Conservation (phyloP, 2,113 vertebrate genomes). For the Bagarius yarrelli region DNA sequence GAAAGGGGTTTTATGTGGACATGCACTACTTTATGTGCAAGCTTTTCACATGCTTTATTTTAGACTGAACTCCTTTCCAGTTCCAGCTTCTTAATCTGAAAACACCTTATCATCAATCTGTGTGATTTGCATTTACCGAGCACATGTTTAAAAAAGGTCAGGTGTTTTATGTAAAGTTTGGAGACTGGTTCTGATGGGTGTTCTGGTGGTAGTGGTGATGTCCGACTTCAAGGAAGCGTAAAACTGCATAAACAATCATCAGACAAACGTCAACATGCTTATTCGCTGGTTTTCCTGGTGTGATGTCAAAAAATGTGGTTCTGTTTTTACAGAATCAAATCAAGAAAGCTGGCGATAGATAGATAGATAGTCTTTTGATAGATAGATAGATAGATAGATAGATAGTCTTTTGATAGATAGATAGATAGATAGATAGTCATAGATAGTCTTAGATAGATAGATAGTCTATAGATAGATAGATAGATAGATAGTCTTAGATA, state of each 20-base stretch:
- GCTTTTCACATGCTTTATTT: not conserved
- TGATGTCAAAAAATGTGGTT: not conserved
- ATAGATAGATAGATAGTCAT: no score
- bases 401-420: no score
- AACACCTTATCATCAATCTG: not conserved
- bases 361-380: no score
- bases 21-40: no score
- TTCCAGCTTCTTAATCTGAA: not conserved
- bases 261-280: slow-evolving; percentile 3
- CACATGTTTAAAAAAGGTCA: not conserved
- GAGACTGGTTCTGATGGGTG: not conserved
- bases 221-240: not conserved
- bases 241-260: not conserved
- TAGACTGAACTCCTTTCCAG: not conserved
- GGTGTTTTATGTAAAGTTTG: not conserved
- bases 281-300: not conserved
- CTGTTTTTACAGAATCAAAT: not conserved
- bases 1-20: no score
- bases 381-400: no score
- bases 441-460: no score
- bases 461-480: no score
- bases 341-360: no score
- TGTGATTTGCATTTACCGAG: not conserved
- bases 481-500: no score
- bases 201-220: slow-evolving; percentile 1